phyloP scores from a whole-genome alignment of 2,888 invertebrate species.

The Ormyrus rosae region DNA sequence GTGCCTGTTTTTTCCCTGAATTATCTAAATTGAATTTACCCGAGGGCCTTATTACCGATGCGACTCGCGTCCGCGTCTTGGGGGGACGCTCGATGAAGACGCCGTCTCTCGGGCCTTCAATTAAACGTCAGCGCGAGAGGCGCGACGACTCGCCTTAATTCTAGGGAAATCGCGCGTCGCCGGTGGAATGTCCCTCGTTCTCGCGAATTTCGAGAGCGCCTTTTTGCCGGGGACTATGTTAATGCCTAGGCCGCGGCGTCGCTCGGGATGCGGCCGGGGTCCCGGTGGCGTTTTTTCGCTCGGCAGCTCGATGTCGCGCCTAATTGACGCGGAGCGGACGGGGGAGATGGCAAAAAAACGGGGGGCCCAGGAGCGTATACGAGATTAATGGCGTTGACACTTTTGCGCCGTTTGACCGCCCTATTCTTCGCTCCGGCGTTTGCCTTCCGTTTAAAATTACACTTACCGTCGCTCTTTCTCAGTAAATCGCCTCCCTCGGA shows the following conservation, averaged over 20 bases:
- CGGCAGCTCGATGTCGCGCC: constrained; percentile 6
- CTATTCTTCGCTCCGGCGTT: too few relatives aligned
- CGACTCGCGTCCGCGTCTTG: constrained; percentile 21
- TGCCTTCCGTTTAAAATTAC: too few relatives aligned
- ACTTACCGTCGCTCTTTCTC: too few relatives aligned
- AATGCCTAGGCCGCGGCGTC: neutral
- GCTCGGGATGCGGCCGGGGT: neutral
- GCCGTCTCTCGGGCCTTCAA: constrained; percentile 10
- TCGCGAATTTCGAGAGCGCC: constrained; percentile 14
- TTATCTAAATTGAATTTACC: constrained; percentile 44
- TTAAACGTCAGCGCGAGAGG: neutral
- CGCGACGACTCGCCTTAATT: constrained; percentile 7
- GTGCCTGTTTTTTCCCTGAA: neutral
- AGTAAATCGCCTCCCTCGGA: too few relatives aligned
- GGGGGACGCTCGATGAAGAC: constrained; percentile 30
- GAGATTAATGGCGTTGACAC: neutral
- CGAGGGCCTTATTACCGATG: constrained; percentile 29
- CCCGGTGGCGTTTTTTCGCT: constrained; percentile 7
- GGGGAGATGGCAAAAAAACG: neutral
- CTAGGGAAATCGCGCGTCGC: constrained; percentile 23
- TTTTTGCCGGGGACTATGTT: constrained; percentile 41
- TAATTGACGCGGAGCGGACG: constrained; percentile 12
- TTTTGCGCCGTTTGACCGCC: too few relatives aligned
- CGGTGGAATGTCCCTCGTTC: constrained; percentile 25
- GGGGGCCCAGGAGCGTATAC: neutral